Percentiles rank a stretch among this genome's conserved stretches.
Evolutionary conservation across 2,113 vertebrate genomes (phyloP).

Genomic region (Mystacornis crossleyi): DNA sequence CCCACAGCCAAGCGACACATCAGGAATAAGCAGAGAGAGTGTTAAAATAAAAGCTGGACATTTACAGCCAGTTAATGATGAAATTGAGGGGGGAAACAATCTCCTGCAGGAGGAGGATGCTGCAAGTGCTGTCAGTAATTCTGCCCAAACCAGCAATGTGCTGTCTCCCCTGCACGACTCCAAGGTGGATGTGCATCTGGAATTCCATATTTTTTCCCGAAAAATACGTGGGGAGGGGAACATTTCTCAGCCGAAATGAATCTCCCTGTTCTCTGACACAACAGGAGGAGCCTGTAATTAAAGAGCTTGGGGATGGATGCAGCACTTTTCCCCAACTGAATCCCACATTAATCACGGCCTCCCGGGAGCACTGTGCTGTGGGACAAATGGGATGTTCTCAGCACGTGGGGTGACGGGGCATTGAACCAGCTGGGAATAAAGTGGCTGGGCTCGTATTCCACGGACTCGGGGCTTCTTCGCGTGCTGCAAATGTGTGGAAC

Average conservation of each 20-base stretch:
- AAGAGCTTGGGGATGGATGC: not conserved
- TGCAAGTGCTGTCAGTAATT: rapidly evolving
- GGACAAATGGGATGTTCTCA: not conserved
- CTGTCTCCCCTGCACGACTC: not conserved
- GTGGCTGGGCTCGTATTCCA: not conserved
- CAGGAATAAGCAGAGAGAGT: not conserved
- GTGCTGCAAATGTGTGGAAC: too few species aligned
- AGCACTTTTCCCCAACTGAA: not conserved
- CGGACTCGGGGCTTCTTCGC: not conserved
- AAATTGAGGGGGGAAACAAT: not conserved
- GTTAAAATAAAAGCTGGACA: not conserved
- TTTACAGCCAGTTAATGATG: not conserved
- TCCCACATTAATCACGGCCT: not conserved
- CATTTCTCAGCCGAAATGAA: not conserved
- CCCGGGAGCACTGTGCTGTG: rapidly evolving
- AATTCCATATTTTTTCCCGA: not conserved
- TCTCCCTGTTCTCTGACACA: not conserved
- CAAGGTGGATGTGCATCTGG: not conserved
- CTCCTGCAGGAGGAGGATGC: not conserved
- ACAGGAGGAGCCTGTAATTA: not conserved
- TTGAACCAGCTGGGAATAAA: not conserved
- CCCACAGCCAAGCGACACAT: not conserved
- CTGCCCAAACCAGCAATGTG: not conserved
- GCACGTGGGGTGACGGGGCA: not conserved
- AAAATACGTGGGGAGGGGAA: not conserved